phyloP scores from a whole-genome alignment of 2,888 invertebrate species.

The Limulus polyphemus region DNA sequence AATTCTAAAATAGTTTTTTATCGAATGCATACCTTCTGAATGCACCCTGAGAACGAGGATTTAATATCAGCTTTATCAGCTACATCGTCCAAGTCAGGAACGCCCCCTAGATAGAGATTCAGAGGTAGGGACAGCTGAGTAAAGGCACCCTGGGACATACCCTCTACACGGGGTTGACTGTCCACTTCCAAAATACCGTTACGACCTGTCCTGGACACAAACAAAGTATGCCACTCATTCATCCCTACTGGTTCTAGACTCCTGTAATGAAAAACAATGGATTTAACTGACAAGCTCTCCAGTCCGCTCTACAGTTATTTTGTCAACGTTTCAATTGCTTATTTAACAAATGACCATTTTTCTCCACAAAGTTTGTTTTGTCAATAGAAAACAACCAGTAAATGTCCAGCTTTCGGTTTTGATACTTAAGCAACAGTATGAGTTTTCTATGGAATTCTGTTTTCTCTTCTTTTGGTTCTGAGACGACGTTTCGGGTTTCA shows the following conservation, averaged over 20 bases:
- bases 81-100: slow-evolving; percentile 64
- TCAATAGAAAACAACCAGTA: too few species aligned
- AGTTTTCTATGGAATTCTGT: too few species aligned
- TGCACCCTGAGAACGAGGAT: slow-evolving; percentile 75
- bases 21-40: slow-evolving; percentile 58
- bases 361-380: too few species aligned
- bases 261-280: slow-evolving; percentile 41
- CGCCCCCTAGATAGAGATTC: slow-evolving; percentile 78
- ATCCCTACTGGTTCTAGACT: slow-evolving; percentile 59
- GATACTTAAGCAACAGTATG: too few species aligned
- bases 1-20: background rate
- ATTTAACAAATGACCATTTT: too few species aligned
- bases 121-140: slow-evolving; percentile 70
- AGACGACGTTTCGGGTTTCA: too few species aligned
- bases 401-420: too few species aligned
- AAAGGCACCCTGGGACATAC: slow-evolving; percentile 59
- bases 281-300: too few species aligned
- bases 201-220: slow-evolving; percentile 48
- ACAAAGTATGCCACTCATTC: slow-evolving; percentile 76
- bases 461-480: too few species aligned
- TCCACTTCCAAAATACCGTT: slow-evolving; percentile 69
- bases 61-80: slow-evolving; percentile 56
- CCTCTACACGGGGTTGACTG: slow-evolving; percentile 46
- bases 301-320: too few species aligned
- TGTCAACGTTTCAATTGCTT: too few species aligned